Conservation (phyloP, 2,888 invertebrate genomes). For the Chrysolina americana region DNA sequence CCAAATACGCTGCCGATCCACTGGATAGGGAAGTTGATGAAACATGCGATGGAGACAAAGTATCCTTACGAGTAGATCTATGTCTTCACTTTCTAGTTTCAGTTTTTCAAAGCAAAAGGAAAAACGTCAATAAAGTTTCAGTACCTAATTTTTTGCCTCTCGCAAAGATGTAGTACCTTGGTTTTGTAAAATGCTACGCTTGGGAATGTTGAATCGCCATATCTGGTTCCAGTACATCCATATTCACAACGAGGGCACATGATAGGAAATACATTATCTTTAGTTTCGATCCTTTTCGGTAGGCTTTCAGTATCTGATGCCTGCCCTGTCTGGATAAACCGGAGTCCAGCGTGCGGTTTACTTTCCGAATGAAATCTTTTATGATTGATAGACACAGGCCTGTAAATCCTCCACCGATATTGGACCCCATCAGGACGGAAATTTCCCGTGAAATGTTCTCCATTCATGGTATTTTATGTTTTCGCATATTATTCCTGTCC, state of each 20-base stretch:
- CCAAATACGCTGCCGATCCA: too few species aligned
- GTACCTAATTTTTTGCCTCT: too few species aligned
- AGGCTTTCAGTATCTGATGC: not conserved
- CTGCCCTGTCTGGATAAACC: constrained; percentile 50
- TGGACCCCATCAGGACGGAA: constrained; percentile 29
- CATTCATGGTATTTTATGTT: constrained; percentile 18
- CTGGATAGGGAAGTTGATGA: too few species aligned
- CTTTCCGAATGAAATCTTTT: constrained; percentile 62
- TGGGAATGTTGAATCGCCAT: too few species aligned
- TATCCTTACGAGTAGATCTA: too few species aligned
- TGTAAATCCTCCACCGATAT: constrained; percentile 38
- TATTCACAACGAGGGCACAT: not conserved
- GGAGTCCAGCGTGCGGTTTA: constrained; percentile 48
- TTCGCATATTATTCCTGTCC: constrained; percentile 14
- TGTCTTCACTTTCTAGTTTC: too few species aligned
- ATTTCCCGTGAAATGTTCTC: constrained; percentile 17
- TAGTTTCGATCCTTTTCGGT: not conserved
- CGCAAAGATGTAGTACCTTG: too few species aligned
- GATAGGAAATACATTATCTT: not conserved
- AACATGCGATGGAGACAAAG: too few species aligned
- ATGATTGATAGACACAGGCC: constrained; percentile 62
- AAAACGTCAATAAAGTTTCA: too few species aligned
- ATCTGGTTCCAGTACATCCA: too few species aligned
- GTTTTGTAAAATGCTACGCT: too few species aligned
- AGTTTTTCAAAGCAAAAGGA: too few species aligned